These are phyloP conservation scores for Zygothrica quintamaculata DNA, from an alignment of 2,888 invertebrate species.

Conservation along the genomic window DNA sequence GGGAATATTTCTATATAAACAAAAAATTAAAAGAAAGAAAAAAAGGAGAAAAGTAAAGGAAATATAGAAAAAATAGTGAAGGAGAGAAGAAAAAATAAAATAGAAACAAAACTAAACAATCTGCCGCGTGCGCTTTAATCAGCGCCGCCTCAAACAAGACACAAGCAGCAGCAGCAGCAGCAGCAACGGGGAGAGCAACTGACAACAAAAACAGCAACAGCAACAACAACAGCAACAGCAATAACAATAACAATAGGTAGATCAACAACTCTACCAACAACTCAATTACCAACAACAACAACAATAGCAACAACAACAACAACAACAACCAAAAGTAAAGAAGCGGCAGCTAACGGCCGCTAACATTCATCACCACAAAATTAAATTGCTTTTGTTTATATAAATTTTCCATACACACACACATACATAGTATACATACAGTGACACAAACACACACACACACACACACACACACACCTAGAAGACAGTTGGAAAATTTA, in stretches of 20 bases:
- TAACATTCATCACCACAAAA: conserved; percentile 76
- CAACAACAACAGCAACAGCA: conserved; percentile 19
- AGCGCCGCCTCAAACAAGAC: conserved; percentile 60
- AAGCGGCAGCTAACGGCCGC: conserved; percentile 59
- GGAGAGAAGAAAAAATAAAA: neutral
- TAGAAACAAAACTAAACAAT: conserved; percentile 59
- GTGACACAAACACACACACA: conserved; percentile 10
- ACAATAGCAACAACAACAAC: conserved; percentile 23
- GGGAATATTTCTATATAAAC: conserved; percentile 65
- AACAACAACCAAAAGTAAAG: conserved; percentile 48
- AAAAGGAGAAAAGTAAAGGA: conserved; percentile 15
- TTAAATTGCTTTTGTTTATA: conserved; percentile 77
- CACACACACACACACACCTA: conserved; percentile 1
- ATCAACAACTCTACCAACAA: conserved; percentile 65
- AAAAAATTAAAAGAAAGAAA: conserved; percentile 45
- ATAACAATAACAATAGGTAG: conserved; percentile 36
- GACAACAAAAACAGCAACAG: conserved; percentile 30
- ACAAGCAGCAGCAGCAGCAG: conserved; percentile 21
- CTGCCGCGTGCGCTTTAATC: conserved; percentile 67
- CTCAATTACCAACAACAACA: conserved; percentile 72
- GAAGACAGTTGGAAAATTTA: conserved; percentile 68
- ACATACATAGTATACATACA: conserved; percentile 8
- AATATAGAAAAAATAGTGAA: too few species aligned
- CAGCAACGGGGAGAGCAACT: conserved; percentile 22
- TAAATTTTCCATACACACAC: conserved; percentile 54